Percentiles rank a stretch among this genome's conserved stretches.
phyloP scores from a whole-genome alignment of 2,797 vertebrate species.

The Gymnothorax javanicus region DNA sequence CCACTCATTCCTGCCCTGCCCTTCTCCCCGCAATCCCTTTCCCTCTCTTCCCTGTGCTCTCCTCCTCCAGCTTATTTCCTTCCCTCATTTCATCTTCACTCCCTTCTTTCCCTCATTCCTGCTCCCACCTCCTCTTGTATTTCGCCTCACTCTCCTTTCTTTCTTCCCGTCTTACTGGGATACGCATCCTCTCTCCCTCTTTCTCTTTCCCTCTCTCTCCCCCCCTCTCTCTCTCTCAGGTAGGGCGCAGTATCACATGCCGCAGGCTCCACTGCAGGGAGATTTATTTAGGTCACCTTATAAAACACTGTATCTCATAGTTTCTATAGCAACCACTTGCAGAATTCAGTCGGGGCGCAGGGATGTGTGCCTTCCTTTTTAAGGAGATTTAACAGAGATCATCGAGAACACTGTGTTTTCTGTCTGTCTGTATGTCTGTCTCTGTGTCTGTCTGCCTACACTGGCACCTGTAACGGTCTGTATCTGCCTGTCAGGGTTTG shows the following conservation, averaged over 20 bases:
- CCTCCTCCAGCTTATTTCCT: slow-evolving; percentile 21
- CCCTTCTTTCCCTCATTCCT: not conserved
- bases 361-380: not conserved
- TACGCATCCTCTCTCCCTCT: not conserved
- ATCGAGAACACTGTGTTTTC: not conserved
- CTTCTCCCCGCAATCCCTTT: slow-evolving; percentile 12
- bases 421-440: not conserved
- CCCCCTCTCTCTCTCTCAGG: slow-evolving; percentile 4
- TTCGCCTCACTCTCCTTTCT: not conserved
- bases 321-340: slow-evolving; percentile 57
- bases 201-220: not conserved
- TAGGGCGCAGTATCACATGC: slow-evolving; percentile 37
- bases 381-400: not conserved
- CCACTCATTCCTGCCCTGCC: not conserved
- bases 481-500: not conserved
- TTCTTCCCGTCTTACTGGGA: no score
- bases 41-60: slow-evolving; percentile 14
- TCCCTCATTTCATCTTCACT: slow-evolving; percentile 16
- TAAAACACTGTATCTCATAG: slow-evolving; percentile 41
- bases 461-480: not conserved
- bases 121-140: not conserved
- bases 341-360: slow-evolving; percentile 29
- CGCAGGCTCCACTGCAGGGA: slow-evolving; percentile 12
- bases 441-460: slow-evolving; percentile 26
- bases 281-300: slow-evolving; percentile 57